Conservation (phyloP, 2,888 invertebrate genomes). For the Gymnosoma rotundatum region DNA sequence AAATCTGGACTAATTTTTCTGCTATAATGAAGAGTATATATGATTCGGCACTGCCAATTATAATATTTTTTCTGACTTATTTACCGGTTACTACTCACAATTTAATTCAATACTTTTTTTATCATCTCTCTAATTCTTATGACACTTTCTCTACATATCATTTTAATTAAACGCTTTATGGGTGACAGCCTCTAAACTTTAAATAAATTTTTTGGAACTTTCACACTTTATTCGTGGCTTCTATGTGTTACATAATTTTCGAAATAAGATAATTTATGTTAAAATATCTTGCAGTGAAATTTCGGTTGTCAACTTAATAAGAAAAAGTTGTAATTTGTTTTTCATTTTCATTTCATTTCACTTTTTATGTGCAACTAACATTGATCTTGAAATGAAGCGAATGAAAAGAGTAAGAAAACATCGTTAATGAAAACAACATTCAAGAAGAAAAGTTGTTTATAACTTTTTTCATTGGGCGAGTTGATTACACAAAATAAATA, state of each 20-base stretch:
- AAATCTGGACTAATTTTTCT: no score
- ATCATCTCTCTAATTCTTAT: no score
- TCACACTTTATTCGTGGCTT: constrained; percentile 23
- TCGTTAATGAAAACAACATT: constrained; percentile 12
- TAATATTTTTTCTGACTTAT: no score
- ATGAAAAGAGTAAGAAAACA: constrained; percentile 2
- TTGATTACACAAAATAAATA: background rate
- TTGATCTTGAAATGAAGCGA: constrained; percentile 57
- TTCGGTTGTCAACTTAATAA: constrained; percentile 40
- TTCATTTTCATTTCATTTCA: constrained; percentile 46
- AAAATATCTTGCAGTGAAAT: constrained; percentile 19
- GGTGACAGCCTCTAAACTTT: background rate
- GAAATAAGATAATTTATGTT: constrained; percentile 32
- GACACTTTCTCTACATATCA: no score
- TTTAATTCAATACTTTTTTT: no score
- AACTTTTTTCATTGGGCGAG: constrained; percentile 5
- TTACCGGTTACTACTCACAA: no score
- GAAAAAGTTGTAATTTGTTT: constrained; percentile 56
- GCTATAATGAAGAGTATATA: no score
- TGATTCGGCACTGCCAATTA: no score
- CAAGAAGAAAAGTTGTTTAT: constrained; percentile 13
- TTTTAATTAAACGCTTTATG: background rate
- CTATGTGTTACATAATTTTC: constrained; percentile 51
- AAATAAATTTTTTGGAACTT: background rate
- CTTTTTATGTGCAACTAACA: constrained; percentile 42